Evolutionary conservation across 2,113 vertebrate species (phyloP).

Genomic region (Galemys pyrenaicus): DNA sequence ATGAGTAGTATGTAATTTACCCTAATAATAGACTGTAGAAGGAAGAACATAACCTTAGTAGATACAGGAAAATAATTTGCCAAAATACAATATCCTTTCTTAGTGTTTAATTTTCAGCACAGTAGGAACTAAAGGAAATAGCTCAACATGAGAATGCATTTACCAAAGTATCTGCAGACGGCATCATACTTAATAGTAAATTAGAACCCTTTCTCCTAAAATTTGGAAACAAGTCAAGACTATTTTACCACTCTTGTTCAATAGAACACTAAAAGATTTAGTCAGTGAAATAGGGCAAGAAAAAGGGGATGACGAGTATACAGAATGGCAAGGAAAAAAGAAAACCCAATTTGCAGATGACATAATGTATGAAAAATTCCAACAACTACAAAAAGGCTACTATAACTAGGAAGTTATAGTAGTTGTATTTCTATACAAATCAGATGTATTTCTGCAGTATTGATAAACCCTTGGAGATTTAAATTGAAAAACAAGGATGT

Average conservation of each 20-base stretch:
- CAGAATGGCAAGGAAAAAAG: neutral
- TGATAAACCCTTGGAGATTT: neutral
- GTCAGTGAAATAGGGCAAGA: neutral
- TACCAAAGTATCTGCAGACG: neutral
- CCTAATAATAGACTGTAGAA: neutral
- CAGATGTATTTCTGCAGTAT: neutral
- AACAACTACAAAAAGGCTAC: neutral
- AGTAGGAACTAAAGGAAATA: neutral
- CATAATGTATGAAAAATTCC: neutral
- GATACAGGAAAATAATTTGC: neutral
- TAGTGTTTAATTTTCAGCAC: neutral
- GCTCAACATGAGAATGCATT: neutral
- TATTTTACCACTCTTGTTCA: neutral
- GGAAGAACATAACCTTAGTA: neutral
- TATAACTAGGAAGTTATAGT: no score
- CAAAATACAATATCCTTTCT: neutral
- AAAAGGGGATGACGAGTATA: neutral
- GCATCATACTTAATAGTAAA: neutral
- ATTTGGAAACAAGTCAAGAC: neutral
- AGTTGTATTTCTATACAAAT: no score
- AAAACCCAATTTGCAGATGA: neutral
- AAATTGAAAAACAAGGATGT: neutral
- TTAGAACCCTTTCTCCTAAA: neutral
- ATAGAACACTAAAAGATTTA: neutral
- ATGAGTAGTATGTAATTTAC: neutral